phyloP scores from a whole-genome alignment of 2,888 invertebrate genomes.

The Drosophila mulleri region DNA sequence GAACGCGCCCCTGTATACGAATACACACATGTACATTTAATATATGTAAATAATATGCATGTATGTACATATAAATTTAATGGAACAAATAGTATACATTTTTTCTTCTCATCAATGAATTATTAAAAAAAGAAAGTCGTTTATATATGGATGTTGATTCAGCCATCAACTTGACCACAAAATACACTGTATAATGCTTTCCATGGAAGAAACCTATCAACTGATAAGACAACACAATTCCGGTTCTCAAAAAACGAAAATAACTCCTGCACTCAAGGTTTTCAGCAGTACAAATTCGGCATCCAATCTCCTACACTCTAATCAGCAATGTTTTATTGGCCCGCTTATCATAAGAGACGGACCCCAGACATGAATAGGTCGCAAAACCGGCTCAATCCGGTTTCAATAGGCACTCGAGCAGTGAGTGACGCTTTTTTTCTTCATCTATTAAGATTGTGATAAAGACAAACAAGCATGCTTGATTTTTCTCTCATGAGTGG shows the following conservation, averaged over 20 bases:
- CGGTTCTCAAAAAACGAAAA: slow-evolving; percentile 14
- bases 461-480: slow-evolving; percentile 39
- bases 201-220: slow-evolving; percentile 1
- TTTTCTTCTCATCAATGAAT: slow-evolving; percentile 42
- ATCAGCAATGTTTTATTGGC: slow-evolving; percentile 44
- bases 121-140: slow-evolving; percentile 48
- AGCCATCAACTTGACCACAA: slow-evolving; percentile 23
- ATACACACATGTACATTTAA: background rate
- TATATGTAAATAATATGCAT: background rate
- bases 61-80: background rate
- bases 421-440: slow-evolving; percentile 33
- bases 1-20: slow-evolving; percentile 14
- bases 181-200: slow-evolving; percentile 25
- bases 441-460: slow-evolving; percentile 43
- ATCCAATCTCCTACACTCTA: slow-evolving; percentile 19
- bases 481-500: slow-evolving; percentile 20
- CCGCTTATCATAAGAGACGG: slow-evolving; percentile 40
- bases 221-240: slow-evolving; percentile 50
- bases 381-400: slow-evolving; percentile 53
- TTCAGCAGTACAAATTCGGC: slow-evolving; percentile 30
- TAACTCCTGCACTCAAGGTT: slow-evolving; percentile 29
- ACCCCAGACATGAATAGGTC: slow-evolving; percentile 37
- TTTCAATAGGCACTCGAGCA: slow-evolving; percentile 38
- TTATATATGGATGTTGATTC: background rate
- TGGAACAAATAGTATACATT: slow-evolving; percentile 15